A percentile compares a stretch with the other conserved stretches of the same genome.
These are phyloP conservation scores for Macropis europaea DNA, from an alignment of 2,888 invertebrate species.

Conservation along the genomic window DNA sequence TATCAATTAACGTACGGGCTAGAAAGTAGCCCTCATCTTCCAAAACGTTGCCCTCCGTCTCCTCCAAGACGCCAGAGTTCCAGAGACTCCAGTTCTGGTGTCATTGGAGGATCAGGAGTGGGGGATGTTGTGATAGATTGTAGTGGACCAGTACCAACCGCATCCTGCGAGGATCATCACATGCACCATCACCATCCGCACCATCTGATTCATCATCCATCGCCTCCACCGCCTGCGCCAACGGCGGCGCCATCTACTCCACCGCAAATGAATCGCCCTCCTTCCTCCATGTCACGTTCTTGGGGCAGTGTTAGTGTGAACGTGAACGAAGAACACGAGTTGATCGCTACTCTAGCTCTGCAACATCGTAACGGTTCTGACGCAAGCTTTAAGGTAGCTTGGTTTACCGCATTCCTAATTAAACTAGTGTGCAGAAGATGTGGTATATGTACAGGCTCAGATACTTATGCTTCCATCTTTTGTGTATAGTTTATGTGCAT, in stretches of 20 bases:
- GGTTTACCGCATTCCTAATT: neutral
- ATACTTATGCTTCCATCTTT: too few species aligned
- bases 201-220: constrained; percentile 65
- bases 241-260: constrained; percentile 85
- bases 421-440: too few species aligned
- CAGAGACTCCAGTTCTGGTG: constrained; percentile 66
- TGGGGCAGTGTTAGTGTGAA: constrained; percentile 81
- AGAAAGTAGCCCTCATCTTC: constrained; percentile 86
- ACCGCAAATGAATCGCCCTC: constrained; percentile 80
- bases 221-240: constrained; percentile 83
- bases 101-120: constrained; percentile 59
- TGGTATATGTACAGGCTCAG: too few species aligned
- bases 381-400: constrained; percentile 89
- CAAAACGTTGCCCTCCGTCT: constrained; percentile 90
- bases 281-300: constrained; percentile 81
- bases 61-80: constrained; percentile 88
- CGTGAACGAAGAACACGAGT: constrained; percentile 78
- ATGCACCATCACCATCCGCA: constrained; percentile 70
- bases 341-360: constrained; percentile 80
- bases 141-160: constrained; percentile 80
- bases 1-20: constrained; percentile 80
- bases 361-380: constrained; percentile 88
- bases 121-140: constrained; percentile 79
- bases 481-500: too few species aligned
- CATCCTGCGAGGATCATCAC: constrained; percentile 76